phyloP scores from a whole-genome alignment of 2,113 vertebrate genomes.

The Protobothrops flavoviridis region DNA sequence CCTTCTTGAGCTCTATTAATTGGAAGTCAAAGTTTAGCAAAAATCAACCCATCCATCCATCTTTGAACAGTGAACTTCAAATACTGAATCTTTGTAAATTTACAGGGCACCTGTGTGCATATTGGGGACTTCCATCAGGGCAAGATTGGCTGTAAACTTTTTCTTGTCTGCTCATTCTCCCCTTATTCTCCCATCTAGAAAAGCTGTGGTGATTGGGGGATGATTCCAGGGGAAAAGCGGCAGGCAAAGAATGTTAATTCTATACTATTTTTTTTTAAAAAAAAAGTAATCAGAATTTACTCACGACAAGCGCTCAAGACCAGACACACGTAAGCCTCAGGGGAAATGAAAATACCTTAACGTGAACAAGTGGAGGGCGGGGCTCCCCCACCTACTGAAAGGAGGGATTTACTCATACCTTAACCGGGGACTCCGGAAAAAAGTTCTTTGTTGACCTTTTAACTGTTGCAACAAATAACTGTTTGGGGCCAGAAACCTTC shows the following conservation, averaged over 20 bases:
- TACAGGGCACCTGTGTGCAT: background rate
- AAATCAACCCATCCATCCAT: background rate
- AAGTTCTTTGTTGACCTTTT: background rate
- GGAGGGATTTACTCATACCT: background rate
- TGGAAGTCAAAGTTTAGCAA: background rate
- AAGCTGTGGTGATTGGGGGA: background rate
- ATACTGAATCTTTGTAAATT: background rate
- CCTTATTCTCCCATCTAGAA: background rate
- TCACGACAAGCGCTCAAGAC: background rate
- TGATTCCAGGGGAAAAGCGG: background rate
- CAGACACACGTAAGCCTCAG: background rate
- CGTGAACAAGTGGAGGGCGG: background rate
- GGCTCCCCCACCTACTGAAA: rapidly evolving
- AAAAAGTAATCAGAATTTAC: background rate
- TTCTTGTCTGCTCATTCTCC: background rate
- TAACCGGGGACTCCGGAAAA: background rate
- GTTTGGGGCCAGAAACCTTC: background rate
- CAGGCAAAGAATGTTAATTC: background rate
- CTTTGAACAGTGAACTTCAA: background rate
- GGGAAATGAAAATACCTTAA: background rate
- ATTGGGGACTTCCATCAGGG: background rate
- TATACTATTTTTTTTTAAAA: background rate
- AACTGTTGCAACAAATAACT: background rate
- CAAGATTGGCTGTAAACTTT: background rate
- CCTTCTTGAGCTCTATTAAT: background rate